phyloP scores from a whole-genome alignment of 37 sponge, comb jelly and placozoan species.

The Dysidea cf. avara region DNA sequence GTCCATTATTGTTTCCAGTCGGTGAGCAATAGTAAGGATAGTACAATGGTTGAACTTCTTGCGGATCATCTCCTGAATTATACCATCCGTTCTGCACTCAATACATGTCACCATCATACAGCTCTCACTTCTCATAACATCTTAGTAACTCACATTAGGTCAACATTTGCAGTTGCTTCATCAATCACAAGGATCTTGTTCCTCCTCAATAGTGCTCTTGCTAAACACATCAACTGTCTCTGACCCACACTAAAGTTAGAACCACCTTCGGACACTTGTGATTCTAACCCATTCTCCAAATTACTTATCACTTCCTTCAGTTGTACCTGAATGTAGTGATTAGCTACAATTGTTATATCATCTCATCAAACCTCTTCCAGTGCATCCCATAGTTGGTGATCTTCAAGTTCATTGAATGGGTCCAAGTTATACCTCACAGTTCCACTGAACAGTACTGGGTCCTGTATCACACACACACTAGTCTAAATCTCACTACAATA shows the following conservation, averaged over 20 bases:
- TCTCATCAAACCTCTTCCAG: constrained; percentile 61
- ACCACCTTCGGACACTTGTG: constrained; percentile 58
- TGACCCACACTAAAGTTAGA: constrained; percentile 78
- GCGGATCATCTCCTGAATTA: constrained; percentile 78
- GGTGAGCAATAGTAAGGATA: constrained; percentile 88
- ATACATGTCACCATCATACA: too few species aligned
- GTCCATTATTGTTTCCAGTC: constrained; percentile 95
- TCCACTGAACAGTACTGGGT: constrained; percentile 91
- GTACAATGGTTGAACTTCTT: constrained; percentile 79
- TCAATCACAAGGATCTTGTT: constrained; percentile 77
- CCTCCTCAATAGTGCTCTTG: constrained; percentile 63
- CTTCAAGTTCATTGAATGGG: constrained; percentile 73
- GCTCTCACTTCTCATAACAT: not conserved
- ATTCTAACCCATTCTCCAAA: constrained; percentile 58
- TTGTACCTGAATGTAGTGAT: constrained; percentile 68
- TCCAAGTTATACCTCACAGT: constrained; percentile 88
- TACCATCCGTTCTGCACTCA: constrained; percentile 81
- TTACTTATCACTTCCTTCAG: constrained; percentile 58
- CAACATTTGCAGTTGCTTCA: constrained; percentile 86
- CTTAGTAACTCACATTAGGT: constrained; percentile 51
- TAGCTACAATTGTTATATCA: too few species aligned
- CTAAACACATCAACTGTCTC: constrained; percentile 74
- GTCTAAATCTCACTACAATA: too few species aligned
- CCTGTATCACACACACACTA: constrained; percentile 29
- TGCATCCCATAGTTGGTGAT: constrained; percentile 74